Evolutionary conservation across 2,113 vertebrate genomes (phyloP).

Genomic region (Aramus guarauna): DNA sequence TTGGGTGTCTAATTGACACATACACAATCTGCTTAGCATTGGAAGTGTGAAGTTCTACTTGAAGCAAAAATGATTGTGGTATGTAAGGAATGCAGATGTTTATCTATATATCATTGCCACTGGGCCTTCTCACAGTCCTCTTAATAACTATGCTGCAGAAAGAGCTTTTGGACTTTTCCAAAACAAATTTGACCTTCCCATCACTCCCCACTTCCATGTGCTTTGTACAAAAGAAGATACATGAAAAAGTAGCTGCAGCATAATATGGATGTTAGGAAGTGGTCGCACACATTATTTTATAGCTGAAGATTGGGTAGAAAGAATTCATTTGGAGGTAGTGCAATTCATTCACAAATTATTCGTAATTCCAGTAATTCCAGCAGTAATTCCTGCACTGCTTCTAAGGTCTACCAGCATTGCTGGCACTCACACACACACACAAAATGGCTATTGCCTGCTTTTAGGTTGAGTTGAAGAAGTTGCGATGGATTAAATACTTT

Average conservation of each 20-base stretch:
- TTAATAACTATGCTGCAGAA: conserved; percentile 57
- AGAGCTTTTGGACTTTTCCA: conserved; percentile 61
- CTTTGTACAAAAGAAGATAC: conserved; percentile 19
- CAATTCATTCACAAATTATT: conserved; percentile 17
- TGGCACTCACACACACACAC: neutral
- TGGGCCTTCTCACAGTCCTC: conserved; percentile 60
- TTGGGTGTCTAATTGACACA: neutral
- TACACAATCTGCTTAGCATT: conserved; percentile 11
- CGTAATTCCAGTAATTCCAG: too few relatives aligned
- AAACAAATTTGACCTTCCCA: conserved; percentile 63
- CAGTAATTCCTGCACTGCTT: neutral
- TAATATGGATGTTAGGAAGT: neutral
- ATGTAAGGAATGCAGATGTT: conserved; percentile 72
- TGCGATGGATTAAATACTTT: neutral
- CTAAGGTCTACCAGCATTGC: neutral
- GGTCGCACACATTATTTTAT: neutral
- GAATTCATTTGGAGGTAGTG: neutral
- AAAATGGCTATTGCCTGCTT: neutral
- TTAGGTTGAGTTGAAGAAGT: neutral
- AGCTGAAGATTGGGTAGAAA: neutral
- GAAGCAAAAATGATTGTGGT: conserved; percentile 59
- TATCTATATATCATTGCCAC: conserved; percentile 64
- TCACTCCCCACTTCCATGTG: conserved; percentile 6
- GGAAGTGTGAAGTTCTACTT: conserved; percentile 51
- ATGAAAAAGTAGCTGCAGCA: neutral